A percentile compares a stretch with the other conserved stretches of the same genome.
Conservation (phyloP, 2,113 vertebrate genomes). For the Heterocephalus glaber region DNA sequence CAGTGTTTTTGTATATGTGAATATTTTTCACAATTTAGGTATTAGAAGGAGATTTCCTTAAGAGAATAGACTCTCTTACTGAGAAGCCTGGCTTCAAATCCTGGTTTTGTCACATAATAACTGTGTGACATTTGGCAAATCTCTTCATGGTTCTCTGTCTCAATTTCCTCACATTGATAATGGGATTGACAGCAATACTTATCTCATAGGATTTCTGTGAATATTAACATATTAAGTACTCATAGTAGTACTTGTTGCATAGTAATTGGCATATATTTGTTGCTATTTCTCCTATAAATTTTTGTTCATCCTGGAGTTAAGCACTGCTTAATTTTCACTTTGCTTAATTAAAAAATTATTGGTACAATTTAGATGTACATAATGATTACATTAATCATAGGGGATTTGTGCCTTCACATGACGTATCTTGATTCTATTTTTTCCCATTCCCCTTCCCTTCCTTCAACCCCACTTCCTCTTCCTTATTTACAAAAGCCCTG, state of each 20-base stretch:
- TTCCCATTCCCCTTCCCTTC: no score
- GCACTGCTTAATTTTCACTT: neutral
- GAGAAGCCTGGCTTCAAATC: neutral
- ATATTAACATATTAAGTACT: conserved; percentile 19
- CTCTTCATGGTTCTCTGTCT: neutral
- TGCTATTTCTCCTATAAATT: neutral
- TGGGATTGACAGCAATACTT: neutral
- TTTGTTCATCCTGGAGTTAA: conserved; percentile 12
- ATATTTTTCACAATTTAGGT: conserved; percentile 19
- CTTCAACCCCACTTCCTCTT: no score
- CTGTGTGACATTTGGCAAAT: neutral
- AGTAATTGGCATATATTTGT: conserved; percentile 5
- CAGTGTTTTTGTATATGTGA: neutral
- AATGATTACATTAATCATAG: no score
- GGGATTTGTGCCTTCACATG: no score
- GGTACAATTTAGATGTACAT: no score
- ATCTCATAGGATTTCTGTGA: neutral
- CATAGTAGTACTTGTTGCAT: neutral
- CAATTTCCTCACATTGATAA: conserved; percentile 10
- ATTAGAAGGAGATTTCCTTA: neutral
- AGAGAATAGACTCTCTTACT: neutral
- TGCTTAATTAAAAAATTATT: no score
- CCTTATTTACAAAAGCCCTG: no score
- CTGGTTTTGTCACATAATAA: neutral
- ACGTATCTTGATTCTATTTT: no score